Evolutionary conservation across 1,140 invertebrate genomes (phyloP).

Genomic region (Phthorimaea operculella): DNA sequence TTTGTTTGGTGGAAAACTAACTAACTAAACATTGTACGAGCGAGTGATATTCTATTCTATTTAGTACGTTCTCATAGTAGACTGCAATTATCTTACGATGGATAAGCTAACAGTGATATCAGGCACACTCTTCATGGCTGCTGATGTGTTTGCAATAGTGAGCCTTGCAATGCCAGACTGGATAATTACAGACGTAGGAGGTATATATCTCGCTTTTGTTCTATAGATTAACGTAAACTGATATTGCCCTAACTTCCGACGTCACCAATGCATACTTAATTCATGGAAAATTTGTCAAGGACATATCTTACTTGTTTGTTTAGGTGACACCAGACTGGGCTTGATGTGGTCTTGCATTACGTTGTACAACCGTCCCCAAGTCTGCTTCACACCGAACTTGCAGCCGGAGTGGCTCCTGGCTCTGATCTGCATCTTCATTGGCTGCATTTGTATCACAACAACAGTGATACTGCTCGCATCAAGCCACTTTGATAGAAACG

Average conservation of each 20-base stretch:
- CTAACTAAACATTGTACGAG: too few species aligned
- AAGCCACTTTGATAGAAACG: conserved; percentile 91
- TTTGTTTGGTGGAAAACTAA: too few species aligned
- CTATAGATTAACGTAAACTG: neutral
- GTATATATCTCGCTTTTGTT: conserved; percentile 58
- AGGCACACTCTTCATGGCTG: conserved; percentile 89
- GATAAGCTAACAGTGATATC: conserved; percentile 94
- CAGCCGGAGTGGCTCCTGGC: conserved; percentile 92
- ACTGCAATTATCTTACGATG: conserved; percentile 66
- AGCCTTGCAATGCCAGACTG: conserved; percentile 95
- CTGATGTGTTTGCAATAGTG: conserved; percentile 93
- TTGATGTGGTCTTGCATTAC: conserved; percentile 95
- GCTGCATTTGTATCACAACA: conserved; percentile 92
- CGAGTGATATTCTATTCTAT: too few species aligned
- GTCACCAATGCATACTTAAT: too few species aligned
- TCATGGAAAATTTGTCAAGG: too few species aligned
- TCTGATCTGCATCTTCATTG: conserved; percentile 90
- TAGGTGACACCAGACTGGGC: conserved; percentile 88
- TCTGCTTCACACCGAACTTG: conserved; percentile 88
- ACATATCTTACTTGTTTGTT: conserved; percentile 1
- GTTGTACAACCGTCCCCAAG: conserved; percentile 86
- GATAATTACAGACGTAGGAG: conserved; percentile 95
- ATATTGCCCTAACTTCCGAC: too few species aligned
- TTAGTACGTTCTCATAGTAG: too few species aligned
- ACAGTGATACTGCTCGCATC: conserved; percentile 88